These are phyloP conservation scores for Eupleurogrammus muticus DNA, from an alignment of 2,797 vertebrate species.

Conservation along the genomic window DNA sequence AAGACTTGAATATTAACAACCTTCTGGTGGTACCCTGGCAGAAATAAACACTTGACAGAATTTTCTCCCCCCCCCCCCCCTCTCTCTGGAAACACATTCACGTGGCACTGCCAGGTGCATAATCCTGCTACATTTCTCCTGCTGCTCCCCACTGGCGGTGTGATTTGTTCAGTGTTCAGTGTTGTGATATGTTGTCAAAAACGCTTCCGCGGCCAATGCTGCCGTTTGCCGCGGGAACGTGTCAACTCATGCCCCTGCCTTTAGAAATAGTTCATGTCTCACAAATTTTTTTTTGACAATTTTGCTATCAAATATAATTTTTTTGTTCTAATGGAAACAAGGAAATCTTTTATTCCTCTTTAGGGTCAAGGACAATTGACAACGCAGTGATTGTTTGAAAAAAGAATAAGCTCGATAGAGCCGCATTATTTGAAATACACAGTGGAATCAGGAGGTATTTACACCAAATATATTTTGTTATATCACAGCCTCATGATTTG, in stretches of 20 bases:
- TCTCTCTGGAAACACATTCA: conserved; percentile 61
- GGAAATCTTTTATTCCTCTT: conserved; percentile 1
- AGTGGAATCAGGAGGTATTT: too few relatives aligned
- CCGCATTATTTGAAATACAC: not conserved
- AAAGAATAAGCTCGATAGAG: not conserved
- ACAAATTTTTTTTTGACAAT: conserved; percentile 8
- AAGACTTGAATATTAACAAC: conserved; percentile 77
- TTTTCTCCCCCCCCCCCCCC: conserved; percentile 13
- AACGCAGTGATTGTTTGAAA: conserved; percentile 4
- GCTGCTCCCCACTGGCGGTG: conserved; percentile 52
- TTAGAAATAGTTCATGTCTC: conserved; percentile 34
- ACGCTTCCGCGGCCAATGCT: conserved; percentile 45
- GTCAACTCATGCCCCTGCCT: conserved; percentile 33
- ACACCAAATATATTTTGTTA: too few relatives aligned
- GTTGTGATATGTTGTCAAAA: conserved; percentile 63
- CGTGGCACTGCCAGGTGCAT: conserved; percentile 74
- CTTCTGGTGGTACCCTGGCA: conserved; percentile 65
- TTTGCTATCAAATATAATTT: not conserved
- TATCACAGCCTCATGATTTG: too few relatives aligned
- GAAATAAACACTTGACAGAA: conserved; percentile 65
- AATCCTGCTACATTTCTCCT: conserved; percentile 62
- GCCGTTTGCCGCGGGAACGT: conserved; percentile 24
- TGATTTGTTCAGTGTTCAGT: conserved; percentile 56
- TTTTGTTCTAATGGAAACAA: conserved; percentile 7
- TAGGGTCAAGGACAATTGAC: conserved; percentile 1